These are phyloP conservation scores for Leptonema lineaticorne DNA, from an alignment of 1,140 invertebrate species.

Conservation along the genomic window DNA sequence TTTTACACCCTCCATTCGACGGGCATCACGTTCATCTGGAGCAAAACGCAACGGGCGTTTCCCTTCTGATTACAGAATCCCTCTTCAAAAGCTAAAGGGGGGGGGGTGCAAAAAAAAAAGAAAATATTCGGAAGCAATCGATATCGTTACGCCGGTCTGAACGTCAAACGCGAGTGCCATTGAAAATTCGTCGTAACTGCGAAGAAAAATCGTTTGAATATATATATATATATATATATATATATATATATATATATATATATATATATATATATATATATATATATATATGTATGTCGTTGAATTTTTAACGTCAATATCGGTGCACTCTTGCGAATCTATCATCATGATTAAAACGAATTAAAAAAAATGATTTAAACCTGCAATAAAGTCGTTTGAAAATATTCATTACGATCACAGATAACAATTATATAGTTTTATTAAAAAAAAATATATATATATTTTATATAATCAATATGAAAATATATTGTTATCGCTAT, in stretches of 20 bases:
- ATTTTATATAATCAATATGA: too few relatives aligned
- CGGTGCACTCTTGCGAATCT: too few relatives aligned
- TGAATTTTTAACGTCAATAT: too few relatives aligned
- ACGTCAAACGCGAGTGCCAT: constrained; percentile 3
- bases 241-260: not conserved
- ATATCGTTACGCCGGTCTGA: constrained; percentile 11
- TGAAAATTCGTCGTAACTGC: not conserved
- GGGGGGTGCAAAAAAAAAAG: too few relatives aligned
- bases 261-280: not conserved
- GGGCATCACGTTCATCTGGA: constrained; percentile 7
- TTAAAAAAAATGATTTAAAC: too few relatives aligned
- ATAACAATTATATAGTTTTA: too few relatives aligned
- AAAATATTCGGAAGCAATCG: constrained; percentile 20
- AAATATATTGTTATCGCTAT: too few relatives aligned
- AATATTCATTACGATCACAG: too few relatives aligned
- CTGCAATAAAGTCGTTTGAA: too few relatives aligned
- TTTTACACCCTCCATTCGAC: not conserved
- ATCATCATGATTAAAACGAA: too few relatives aligned
- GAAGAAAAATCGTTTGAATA: not conserved
- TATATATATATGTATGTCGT: not conserved
- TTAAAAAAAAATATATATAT: too few relatives aligned
- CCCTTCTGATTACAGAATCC: constrained; percentile 21
- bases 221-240: not conserved
- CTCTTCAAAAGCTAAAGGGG: not conserved
- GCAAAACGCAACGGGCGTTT: constrained; percentile 24